Evolutionary conservation across 2,113 vertebrate species (phyloP).

Genomic region (Syngnathus scovelli): DNA sequence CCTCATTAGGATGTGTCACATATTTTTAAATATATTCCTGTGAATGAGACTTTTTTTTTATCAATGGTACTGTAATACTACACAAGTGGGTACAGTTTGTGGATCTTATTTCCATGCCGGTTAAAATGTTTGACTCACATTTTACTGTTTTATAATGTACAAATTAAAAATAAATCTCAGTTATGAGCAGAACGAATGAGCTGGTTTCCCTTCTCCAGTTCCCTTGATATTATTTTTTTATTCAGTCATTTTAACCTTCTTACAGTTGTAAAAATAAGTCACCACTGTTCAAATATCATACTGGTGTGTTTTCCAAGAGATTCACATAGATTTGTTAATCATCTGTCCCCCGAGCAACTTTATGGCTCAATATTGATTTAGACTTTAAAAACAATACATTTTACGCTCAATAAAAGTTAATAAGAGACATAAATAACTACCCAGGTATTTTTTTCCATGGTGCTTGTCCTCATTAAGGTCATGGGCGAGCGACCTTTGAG

Average conservation of each 20-base stretch:
- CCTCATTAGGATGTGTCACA: background rate
- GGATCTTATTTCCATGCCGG: no score
- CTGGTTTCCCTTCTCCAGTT: background rate
- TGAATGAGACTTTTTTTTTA: background rate
- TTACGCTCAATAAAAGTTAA: background rate
- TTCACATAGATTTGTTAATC: background rate
- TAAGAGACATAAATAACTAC: background rate
- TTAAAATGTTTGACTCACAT: no score
- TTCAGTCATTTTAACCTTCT: background rate
- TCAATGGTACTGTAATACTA: background rate
- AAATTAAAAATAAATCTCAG: no score
- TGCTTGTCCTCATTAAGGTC: background rate
- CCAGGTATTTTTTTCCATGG: background rate
- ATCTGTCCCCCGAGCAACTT: background rate
- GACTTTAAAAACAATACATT: background rate
- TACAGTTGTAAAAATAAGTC: background rate
- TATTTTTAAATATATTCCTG: background rate
- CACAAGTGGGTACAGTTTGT: background rate
- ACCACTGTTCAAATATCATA: background rate
- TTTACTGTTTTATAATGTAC: no score
- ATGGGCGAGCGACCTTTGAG: background rate
- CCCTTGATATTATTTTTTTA: background rate
- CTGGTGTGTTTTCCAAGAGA: background rate
- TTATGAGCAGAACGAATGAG: no score
- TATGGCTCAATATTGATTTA: background rate